Percentiles rank a stretch among this genome's conserved stretches.
phyloP scores from a whole-genome alignment of 2,797 vertebrate genomes.

The Leucoraja ocellata region DNA sequence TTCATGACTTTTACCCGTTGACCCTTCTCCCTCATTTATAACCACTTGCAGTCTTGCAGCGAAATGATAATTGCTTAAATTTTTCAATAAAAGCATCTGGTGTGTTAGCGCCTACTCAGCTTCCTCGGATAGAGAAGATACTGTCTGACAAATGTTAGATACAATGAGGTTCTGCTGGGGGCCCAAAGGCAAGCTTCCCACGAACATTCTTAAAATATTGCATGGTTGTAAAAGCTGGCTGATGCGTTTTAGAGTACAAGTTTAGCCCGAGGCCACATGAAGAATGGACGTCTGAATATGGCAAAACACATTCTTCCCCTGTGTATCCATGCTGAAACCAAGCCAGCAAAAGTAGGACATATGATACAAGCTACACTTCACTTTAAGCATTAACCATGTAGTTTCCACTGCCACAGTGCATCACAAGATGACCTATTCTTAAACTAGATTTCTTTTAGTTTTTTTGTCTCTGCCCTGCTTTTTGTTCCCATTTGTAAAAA shows the following conservation, averaged over 20 bases:
- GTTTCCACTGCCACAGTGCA: background rate
- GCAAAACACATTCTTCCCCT: slow-evolving; percentile 28
- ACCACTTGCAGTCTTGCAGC: slow-evolving; percentile 25
- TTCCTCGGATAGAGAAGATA: slow-evolving; percentile 31
- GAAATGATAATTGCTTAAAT: slow-evolving; percentile 35
- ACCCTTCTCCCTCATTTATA: slow-evolving; percentile 29
- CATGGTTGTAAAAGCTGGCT: slow-evolving; percentile 37
- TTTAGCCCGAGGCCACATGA: slow-evolving; percentile 25
- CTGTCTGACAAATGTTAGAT: slow-evolving; percentile 37
- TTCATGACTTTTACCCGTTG: slow-evolving; percentile 16
- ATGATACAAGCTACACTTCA: slow-evolving; percentile 32
- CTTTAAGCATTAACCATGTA: slow-evolving; percentile 17
- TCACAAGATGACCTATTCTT: background rate
- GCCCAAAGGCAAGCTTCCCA: slow-evolving; percentile 31
- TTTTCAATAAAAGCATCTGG: slow-evolving; percentile 31
- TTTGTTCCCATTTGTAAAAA: background rate
- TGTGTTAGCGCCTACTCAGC: slow-evolving; percentile 14
- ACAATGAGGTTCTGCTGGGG: slow-evolving; percentile 26
- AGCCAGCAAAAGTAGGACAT: slow-evolving; percentile 32
- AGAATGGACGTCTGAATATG: slow-evolving; percentile 22
- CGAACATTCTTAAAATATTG: slow-evolving; percentile 38
- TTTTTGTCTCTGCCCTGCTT: background rate
- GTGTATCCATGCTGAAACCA: slow-evolving; percentile 18
- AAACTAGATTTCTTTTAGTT: background rate
- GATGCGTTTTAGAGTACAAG: slow-evolving; percentile 34